Conservation (phyloP, 2,113 vertebrate genomes). For the Engystomops pustulosus region DNA sequence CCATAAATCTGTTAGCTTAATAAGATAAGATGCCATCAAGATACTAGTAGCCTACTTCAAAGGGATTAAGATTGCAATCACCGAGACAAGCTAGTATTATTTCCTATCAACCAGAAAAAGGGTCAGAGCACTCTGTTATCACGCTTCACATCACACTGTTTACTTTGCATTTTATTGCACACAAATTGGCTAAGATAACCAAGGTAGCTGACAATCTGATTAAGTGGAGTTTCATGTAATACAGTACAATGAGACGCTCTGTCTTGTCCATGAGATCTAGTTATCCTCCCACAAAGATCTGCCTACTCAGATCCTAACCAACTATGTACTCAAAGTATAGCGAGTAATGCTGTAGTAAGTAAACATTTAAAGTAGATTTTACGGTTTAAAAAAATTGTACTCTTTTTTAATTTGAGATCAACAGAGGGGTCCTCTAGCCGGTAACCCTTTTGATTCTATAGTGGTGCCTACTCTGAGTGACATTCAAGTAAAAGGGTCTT, state of each 20-base stretch:
- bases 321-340: too few species aligned
- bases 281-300: neutral
- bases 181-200: slow-evolving; percentile 54
- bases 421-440: too few species aligned
- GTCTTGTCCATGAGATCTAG: slow-evolving; percentile 26
- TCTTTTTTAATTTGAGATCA: too few species aligned
- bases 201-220: slow-evolving; percentile 49
- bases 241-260: neutral
- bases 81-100: slow-evolving; percentile 48
- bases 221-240: slow-evolving; percentile 51
- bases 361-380: too few species aligned
- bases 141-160: slow-evolving; percentile 45
- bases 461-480: too few species aligned
- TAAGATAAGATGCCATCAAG: neutral
- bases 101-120: slow-evolving; percentile 61
- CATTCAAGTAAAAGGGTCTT: too few species aligned
- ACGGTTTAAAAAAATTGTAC: too few species aligned
- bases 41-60: slow-evolving; percentile 38
- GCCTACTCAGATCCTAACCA: too few species aligned
- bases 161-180: slow-evolving; percentile 44
- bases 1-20: slow-evolving; percentile 52
- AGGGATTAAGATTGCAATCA: slow-evolving; percentile 58
- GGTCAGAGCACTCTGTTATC: slow-evolving; percentile 39
- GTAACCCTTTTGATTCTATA: too few species aligned
- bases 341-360: too few species aligned